Evolutionary conservation across 2,888 invertebrate genomes (phyloP).

Genomic region (Uloborus plumipes): DNA sequence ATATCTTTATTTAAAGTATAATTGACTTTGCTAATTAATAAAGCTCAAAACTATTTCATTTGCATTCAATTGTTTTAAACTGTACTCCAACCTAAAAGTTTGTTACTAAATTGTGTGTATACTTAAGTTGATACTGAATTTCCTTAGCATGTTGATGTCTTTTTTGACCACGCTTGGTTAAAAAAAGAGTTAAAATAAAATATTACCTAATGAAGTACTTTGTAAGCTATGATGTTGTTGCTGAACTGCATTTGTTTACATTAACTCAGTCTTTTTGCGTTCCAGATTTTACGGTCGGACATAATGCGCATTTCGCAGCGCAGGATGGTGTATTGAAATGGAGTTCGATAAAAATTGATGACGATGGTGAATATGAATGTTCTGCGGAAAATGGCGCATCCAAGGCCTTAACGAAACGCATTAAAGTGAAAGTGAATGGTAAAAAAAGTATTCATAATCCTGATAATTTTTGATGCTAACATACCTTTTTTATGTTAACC

Average conservation of each 20-base stretch:
- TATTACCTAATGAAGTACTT: neutral
- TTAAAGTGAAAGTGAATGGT: slow-evolving; percentile 28
- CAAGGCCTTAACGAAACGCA: neutral
- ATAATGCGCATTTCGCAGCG: slow-evolving; percentile 3
- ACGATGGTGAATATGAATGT: slow-evolving; percentile 49
- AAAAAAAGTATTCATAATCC: neutral
- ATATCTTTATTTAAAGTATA: too few species aligned
- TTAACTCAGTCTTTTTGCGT: neutral
- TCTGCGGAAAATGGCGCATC: slow-evolving; percentile 30
- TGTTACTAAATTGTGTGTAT: too few species aligned
- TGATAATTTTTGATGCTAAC: too few species aligned
- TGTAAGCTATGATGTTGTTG: neutral
- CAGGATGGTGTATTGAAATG: slow-evolving; percentile 11
- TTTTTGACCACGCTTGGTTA: neutral
- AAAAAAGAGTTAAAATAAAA: neutral
- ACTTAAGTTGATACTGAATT: neutral
- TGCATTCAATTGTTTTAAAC: too few species aligned
- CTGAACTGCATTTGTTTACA: neutral
- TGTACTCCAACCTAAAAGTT: too few species aligned
- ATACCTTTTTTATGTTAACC: too few species aligned
- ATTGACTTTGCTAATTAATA: too few species aligned
- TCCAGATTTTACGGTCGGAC: neutral
- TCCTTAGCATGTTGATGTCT: neutral
- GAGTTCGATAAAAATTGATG: slow-evolving; percentile 6
- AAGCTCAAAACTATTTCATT: too few species aligned